These are phyloP conservation scores for Drosophila nasuta DNA, from an alignment of 1,140 invertebrate species.

Conservation along the genomic window DNA sequence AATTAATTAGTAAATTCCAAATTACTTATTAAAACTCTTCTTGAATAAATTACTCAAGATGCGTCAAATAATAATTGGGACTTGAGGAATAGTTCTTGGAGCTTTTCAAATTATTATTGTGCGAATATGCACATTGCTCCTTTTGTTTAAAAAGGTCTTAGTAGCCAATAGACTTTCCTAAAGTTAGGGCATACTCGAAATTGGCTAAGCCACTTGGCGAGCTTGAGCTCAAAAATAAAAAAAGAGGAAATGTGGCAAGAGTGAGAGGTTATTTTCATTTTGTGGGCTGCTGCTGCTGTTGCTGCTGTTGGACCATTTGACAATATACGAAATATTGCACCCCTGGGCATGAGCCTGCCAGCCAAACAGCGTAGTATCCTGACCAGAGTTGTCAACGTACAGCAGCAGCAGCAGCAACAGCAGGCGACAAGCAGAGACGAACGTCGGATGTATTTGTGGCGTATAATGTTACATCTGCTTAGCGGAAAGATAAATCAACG, in stretches of 20 bases:
- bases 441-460: constrained; percentile 82
- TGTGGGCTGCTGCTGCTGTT: constrained; percentile 10
- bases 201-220: constrained; percentile 45
- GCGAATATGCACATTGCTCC: no score
- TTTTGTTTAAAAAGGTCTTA: neutral
- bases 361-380: constrained; percentile 46
- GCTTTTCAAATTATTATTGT: no score
- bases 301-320: constrained; percentile 61
- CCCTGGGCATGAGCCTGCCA: constrained; percentile 61
- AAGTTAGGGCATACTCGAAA: constrained; percentile 12
- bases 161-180: constrained; percentile 1
- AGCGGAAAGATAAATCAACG: constrained; percentile 83
- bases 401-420: constrained; percentile 22
- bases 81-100: no score
- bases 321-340: constrained; percentile 81
- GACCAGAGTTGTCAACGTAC: constrained; percentile 67
- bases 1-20: no score
- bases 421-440: constrained; percentile 36
- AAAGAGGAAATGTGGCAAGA: constrained; percentile 18
- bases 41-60: no score
- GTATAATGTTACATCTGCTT: constrained; percentile 83
- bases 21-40: no score
- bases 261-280: constrained; percentile 56
- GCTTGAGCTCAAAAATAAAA: constrained; percentile 2
- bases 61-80: no score